phyloP scores from a whole-genome alignment of 2,797 vertebrate species.

The Danio kyathit region DNA sequence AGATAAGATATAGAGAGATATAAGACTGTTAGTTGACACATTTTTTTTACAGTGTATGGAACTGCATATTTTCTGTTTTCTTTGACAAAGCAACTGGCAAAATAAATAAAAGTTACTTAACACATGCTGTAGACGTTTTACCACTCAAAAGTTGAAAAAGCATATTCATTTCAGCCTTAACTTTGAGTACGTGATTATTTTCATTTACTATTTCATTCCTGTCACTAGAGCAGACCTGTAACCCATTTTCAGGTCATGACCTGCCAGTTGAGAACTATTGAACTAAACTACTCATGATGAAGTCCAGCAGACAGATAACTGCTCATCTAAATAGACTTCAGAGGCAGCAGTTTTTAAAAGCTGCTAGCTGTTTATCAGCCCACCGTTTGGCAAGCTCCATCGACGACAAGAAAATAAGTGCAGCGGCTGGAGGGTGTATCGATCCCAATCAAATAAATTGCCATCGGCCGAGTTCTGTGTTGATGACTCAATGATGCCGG shows the following conservation, averaged over 20 bases:
- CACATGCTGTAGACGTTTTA: not conserved
- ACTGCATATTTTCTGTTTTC: no score
- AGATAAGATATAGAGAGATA: no score
- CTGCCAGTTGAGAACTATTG: not conserved
- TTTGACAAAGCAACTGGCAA: not conserved
- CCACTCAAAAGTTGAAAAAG: not conserved
- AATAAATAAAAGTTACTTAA: not conserved
- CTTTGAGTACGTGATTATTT: not conserved
- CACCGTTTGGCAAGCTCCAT: conserved; percentile 50
- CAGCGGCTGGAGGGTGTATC: conserved; percentile 44
- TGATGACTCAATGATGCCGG: conserved; percentile 59
- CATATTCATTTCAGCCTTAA: not conserved
- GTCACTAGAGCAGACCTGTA: not conserved
- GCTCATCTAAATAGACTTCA: conserved; percentile 40
- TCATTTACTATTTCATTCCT: not conserved
- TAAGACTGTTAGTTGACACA: no score
- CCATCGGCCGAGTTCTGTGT: conserved; percentile 28
- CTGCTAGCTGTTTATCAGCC: conserved; percentile 60
- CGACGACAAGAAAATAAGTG: conserved; percentile 50
- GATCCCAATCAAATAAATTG: conserved; percentile 61
- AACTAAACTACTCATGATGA: not conserved
- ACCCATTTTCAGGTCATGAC: not conserved
- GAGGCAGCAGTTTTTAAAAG: conserved; percentile 41
- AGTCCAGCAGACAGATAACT: not conserved
- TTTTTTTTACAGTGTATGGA: no score